phyloP scores from a whole-genome alignment of 2,797 vertebrate genomes.

The Microctenopoma stevenorrisi region DNA sequence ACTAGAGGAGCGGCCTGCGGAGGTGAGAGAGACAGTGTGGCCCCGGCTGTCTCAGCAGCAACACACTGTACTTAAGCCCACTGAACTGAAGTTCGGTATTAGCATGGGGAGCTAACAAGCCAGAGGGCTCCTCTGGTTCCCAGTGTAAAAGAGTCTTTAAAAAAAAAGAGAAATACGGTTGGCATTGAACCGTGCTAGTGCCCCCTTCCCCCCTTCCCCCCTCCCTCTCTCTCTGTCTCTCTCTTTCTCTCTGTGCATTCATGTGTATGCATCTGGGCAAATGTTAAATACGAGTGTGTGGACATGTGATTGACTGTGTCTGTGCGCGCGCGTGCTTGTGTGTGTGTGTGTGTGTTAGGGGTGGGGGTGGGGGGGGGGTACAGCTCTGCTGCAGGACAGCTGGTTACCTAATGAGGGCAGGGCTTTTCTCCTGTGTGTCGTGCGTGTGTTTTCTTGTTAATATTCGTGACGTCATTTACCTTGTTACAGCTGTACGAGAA shows the following conservation, averaged over 20 bases:
- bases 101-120: conserved; percentile 76
- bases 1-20: conserved; percentile 35
- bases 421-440: conserved; percentile 78
- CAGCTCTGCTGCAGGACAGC: conserved; percentile 88
- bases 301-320: conserved; percentile 24
- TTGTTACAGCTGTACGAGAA: conserved; percentile 75
- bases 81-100: conserved; percentile 64
- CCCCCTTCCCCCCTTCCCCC: conserved; percentile 55
- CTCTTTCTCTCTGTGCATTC: conserved; percentile 27
- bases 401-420: conserved; percentile 79
- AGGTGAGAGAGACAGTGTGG: conserved; percentile 33
- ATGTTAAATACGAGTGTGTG: conserved; percentile 18
- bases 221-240: conserved; percentile 44
- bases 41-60: conserved; percentile 45
- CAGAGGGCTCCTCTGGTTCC: conserved; percentile 54
- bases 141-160: conserved; percentile 51
- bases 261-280: conserved; percentile 48
- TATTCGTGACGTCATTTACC: conserved; percentile 76
- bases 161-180: conserved; percentile 47
- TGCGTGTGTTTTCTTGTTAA: conserved; percentile 76
- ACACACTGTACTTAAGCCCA: conserved; percentile 59
- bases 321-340: conserved; percentile 21
- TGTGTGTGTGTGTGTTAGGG: no score
- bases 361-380: conserved; percentile 63
- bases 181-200: conserved; percentile 78